Percentiles rank a stretch among this genome's conserved stretches.
Conservation (phyloP, 2,113 vertebrate species). For the Petromus typicus region DNA sequence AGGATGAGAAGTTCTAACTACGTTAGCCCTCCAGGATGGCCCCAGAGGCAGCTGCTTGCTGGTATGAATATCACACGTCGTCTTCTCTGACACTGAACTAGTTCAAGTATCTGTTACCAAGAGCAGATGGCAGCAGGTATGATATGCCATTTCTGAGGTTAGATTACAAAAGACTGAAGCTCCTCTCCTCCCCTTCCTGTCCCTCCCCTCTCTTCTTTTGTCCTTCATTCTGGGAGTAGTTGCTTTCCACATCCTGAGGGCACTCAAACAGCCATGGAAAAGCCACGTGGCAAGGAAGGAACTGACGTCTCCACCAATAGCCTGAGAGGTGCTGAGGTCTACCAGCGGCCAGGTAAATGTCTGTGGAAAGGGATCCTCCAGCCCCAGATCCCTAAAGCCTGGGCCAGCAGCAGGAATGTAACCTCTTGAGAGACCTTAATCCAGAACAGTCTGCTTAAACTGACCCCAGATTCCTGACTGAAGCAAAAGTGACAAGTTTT, state of each 20-base stretch:
- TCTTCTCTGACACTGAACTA: not conserved
- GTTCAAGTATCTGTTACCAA: not conserved
- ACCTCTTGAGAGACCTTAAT: not conserved
- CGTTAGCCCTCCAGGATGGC: not conserved
- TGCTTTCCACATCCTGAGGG: not conserved
- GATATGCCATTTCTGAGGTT: not conserved
- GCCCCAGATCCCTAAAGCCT: not conserved
- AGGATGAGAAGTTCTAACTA: not conserved
- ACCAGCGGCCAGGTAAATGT: not conserved
- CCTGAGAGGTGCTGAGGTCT: not conserved
- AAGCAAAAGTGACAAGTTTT: not conserved
- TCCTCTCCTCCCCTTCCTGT: not conserved
- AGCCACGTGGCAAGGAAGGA: not conserved
- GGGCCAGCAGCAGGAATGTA: not conserved
- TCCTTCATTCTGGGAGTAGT: not conserved
- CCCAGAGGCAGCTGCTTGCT: not conserved
- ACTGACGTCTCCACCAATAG: not conserved
- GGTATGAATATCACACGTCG: not conserved
- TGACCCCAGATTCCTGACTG: conserved; percentile 20
- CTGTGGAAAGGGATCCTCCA: not conserved
- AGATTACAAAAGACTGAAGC: not conserved
- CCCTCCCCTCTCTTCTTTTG: not conserved
- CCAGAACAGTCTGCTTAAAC: not conserved
- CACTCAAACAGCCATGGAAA: not conserved
- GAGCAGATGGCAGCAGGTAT: not conserved